Conservation (phyloP, 2,888 invertebrate genomes). For the Amphipoea oculea region DNA sequence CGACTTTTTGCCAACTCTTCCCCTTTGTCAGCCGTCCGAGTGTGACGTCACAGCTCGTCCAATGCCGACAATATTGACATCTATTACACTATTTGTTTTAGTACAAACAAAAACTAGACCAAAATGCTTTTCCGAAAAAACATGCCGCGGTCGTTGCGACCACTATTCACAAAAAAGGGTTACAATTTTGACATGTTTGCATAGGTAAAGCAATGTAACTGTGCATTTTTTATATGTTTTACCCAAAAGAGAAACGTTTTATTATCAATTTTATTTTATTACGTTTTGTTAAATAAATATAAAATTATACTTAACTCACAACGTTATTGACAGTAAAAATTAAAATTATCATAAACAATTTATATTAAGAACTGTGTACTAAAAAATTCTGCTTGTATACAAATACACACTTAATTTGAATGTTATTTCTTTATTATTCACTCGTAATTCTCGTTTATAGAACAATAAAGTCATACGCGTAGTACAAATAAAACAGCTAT, state of each 20-base stretch:
- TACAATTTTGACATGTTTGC: constrained; percentile 72
- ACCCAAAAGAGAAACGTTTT: constrained; percentile 39
- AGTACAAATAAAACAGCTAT: constrained; percentile 79
- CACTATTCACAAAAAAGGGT: constrained; percentile 73
- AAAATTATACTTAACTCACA: constrained; percentile 34
- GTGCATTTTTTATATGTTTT: constrained; percentile 51
- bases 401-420: constrained; percentile 60
- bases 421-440: constrained; percentile 67
- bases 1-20: constrained; percentile 80
- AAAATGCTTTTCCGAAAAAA: constrained; percentile 71
- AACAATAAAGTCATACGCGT: constrained; percentile 66
- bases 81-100: constrained; percentile 78
- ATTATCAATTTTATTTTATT: constrained; percentile 46
- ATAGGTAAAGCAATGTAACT: constrained; percentile 67
- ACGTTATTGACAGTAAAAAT: constrained; percentile 60
- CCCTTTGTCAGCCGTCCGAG: constrained; percentile 70
- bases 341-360: constrained; percentile 61
- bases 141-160: constrained; percentile 62
- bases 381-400: constrained; percentile 55
- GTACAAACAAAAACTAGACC: constrained; percentile 81
- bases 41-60: constrained; percentile 73
- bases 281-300: constrained; percentile 38
- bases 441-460: constrained; percentile 66
- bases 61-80: constrained; percentile 68
- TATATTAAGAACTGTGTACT: constrained; percentile 53